Evolutionary conservation across 2,113 vertebrate genomes (phyloP).

Genomic region (Lamprologus callipterus): DNA sequence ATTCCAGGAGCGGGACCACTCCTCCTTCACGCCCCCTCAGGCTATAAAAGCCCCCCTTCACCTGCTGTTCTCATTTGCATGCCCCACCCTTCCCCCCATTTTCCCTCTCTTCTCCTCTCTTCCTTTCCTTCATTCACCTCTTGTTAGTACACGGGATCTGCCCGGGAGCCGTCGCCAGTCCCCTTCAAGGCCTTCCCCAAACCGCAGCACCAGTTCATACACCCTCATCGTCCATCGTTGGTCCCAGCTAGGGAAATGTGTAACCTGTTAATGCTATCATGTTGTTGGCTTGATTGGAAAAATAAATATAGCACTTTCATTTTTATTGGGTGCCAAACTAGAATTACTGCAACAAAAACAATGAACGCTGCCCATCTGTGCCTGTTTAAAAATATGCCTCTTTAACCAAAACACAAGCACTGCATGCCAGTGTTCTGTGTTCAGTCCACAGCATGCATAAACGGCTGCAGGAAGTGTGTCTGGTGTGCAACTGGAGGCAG

Average conservation of each 20-base stretch:
- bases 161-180: background rate
- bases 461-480: background rate
- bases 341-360: background rate
- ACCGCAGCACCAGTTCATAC: background rate
- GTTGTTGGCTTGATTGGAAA: background rate
- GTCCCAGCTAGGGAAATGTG: background rate
- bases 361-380: background rate
- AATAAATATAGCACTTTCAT: background rate
- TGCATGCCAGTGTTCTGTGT: background rate
- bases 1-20: background rate
- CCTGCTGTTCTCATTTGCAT: background rate
- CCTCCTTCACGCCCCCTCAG: background rate
- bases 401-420: background rate
- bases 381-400: background rate
- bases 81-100: background rate
- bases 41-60: background rate
- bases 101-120: background rate
- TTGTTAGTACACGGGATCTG: background rate
- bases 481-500: background rate
- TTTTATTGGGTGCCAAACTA: background rate
- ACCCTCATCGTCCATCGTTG: background rate
- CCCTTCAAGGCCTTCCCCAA: background rate
- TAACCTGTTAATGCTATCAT: background rate
- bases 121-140: background rate
- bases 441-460: background rate